A percentile compares a stretch with the other conserved stretches of the same genome.
These are phyloP conservation scores for Leucophenga maculata DNA, from an alignment of 2,888 invertebrate genomes.

Conservation along the genomic window DNA sequence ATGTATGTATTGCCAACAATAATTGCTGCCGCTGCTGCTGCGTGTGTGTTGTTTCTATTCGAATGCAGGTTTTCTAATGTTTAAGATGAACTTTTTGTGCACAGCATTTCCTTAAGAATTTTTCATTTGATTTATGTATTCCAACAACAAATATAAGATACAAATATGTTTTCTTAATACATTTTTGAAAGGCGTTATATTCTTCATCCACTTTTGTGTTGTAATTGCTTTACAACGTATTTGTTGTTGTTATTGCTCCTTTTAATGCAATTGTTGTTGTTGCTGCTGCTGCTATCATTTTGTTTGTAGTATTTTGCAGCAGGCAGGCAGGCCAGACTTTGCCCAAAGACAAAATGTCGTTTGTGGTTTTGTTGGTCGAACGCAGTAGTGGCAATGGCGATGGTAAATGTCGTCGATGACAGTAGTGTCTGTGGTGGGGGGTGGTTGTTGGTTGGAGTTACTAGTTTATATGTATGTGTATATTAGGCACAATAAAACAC, in stretches of 20 bases:
- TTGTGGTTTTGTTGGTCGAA: conserved; percentile 18
- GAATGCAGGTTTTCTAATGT: conserved; percentile 13
- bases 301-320: not conserved
- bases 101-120: conserved; percentile 10
- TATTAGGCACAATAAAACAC: conserved; percentile 8
- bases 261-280: conserved; percentile 16
- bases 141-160: conserved; percentile 3
- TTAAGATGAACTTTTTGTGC: conserved; percentile 15
- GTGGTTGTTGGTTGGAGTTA: not conserved
- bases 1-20: not conserved
- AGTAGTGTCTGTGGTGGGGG: not conserved
- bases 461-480: not conserved
- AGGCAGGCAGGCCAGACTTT: not conserved
- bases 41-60: conserved; percentile 13
- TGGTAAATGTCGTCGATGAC: not conserved
- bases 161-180: conserved; percentile 18
- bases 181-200: conserved; percentile 16
- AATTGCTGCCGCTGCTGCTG: conserved; percentile 12
- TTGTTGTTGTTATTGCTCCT: conserved; percentile 4
- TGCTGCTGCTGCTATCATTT: not conserved
- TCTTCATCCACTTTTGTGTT: conserved; percentile 1
- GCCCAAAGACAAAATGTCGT: conserved; percentile 9
- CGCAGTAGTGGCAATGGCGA: not conserved
- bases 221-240: conserved; percentile 8
- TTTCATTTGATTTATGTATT: conserved; percentile 18